These are phyloP conservation scores for Hirtodrosophila trivittata DNA, from an alignment of 2,888 invertebrate species.

Conservation along the genomic window DNA sequence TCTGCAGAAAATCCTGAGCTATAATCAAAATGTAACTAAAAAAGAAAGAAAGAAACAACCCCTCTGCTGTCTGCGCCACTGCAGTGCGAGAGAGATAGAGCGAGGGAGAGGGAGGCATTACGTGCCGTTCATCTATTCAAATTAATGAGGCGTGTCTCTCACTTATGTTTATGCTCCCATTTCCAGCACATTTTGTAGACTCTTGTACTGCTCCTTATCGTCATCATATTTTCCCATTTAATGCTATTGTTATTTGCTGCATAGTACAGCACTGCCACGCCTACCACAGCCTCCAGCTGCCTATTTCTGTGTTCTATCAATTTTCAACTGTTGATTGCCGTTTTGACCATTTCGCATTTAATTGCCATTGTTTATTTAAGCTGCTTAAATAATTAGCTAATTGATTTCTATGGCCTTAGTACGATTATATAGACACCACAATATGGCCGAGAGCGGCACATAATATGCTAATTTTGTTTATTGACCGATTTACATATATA, in stretches of 20 bases:
- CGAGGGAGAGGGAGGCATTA: slow-evolving; percentile 4
- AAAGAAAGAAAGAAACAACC: too few species aligned
- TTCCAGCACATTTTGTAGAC: slow-evolving; percentile 21
- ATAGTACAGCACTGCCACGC: slow-evolving; percentile 10
- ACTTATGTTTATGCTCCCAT: slow-evolving; percentile 52
- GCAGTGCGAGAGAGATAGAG: too few species aligned
- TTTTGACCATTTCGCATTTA: slow-evolving; percentile 10
- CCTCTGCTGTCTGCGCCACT: too few species aligned
- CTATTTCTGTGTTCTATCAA: background rate
- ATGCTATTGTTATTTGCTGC: slow-evolving; percentile 51
- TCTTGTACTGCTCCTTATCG: slow-evolving; percentile 10
- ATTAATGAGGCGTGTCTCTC: slow-evolving; percentile 73
- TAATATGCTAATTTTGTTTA: slow-evolving; percentile 7
- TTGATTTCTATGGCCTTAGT: slow-evolving; percentile 34
- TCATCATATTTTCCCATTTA: slow-evolving; percentile 25
- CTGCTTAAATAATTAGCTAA: slow-evolving; percentile 68
- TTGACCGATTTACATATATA: background rate
- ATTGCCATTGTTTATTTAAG: slow-evolving; percentile 28
- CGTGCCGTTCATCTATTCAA: slow-evolving; percentile 48
- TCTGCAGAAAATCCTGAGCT: too few species aligned
- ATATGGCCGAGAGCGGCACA: too few species aligned
- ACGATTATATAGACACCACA: background rate
- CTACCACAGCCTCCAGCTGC: slow-evolving; percentile 1
- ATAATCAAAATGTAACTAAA: too few species aligned
- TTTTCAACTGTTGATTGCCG: background rate